A percentile compares a stretch with the other conserved stretches of the same genome.
These are phyloP conservation scores for Beris chalybata DNA, from an alignment of 2,888 invertebrate species.

Conservation along the genomic window DNA sequence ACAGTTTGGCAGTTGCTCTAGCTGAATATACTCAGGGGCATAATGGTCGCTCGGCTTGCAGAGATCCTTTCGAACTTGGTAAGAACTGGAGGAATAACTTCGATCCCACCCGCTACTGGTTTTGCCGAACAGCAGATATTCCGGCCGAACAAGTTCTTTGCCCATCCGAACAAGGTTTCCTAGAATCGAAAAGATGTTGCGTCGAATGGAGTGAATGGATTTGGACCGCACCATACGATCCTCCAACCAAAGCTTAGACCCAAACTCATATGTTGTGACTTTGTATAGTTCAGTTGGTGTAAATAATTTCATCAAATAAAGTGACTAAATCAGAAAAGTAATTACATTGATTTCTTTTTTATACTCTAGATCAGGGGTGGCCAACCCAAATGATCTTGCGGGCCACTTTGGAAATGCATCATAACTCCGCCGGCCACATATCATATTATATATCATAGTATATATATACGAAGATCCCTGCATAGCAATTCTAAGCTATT, in stretches of 20 bases:
- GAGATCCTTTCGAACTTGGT: constrained; percentile 48
- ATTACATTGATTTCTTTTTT: too few species aligned
- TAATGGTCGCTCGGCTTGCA: constrained; percentile 51
- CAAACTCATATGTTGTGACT: neutral
- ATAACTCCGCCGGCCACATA: too few species aligned
- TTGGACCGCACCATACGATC: constrained; percentile 24
- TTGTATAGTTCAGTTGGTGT: neutral
- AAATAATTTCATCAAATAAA: neutral
- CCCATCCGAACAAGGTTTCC: constrained; percentile 31
- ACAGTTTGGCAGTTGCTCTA: neutral
- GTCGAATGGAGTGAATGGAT: constrained; percentile 9
- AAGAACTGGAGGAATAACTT: constrained; percentile 50
- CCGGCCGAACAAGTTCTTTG: constrained; percentile 47
- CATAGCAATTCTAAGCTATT: too few species aligned
- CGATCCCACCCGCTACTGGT: constrained; percentile 52
- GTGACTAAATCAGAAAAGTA: too few species aligned
- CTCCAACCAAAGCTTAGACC: constrained; percentile 5
- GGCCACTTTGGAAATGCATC: too few species aligned
- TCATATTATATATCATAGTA: too few species aligned
- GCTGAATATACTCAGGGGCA: constrained; percentile 41
- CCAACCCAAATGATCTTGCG: too few species aligned
- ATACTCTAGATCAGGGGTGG: too few species aligned
- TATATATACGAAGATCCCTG: too few species aligned
- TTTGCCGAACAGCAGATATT: constrained; percentile 44
- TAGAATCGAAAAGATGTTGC: neutral